These are phyloP conservation scores for Agrotis ipsilon DNA, from an alignment of 2,888 invertebrate species.

Conservation along the genomic window DNA sequence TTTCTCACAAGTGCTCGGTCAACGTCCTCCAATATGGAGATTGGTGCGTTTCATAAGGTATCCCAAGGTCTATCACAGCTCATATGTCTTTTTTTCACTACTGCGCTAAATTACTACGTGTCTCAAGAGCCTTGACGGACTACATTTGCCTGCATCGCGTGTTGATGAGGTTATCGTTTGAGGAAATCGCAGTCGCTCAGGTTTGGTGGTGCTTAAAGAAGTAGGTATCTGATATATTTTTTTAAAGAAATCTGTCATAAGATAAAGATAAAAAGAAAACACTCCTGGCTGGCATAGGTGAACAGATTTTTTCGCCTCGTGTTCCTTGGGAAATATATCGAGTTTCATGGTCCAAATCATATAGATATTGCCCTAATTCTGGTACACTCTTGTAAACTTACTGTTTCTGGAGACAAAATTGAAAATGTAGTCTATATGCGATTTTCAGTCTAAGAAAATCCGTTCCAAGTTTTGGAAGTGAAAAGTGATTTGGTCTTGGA, in stretches of 20 bases:
- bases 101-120: neutral
- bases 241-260: neutral
- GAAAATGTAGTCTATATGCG: no score
- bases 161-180: constrained; percentile 25
- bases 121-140: constrained; percentile 13
- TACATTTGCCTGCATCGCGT: constrained; percentile 10
- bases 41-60: constrained; percentile 7
- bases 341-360: no score
- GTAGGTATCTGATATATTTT: constrained; percentile 5
- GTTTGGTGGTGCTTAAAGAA: constrained; percentile 1
- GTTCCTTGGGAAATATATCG: no score
- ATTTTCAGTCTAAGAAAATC: neutral
- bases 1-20: constrained; percentile 4
- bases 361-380: no score
- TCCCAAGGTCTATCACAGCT: constrained; percentile 21
- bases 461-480: neutral
- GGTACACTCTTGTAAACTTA: no score
- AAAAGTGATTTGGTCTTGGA: neutral
- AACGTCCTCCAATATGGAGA: constrained; percentile 7
- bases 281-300: neutral
- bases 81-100: neutral
- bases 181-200: constrained; percentile 7
- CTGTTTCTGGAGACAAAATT: no score
- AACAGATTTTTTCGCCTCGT: no score
- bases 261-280: neutral